These are phyloP conservation scores for Dromius quadrimaculatus DNA, from an alignment of 2,888 invertebrate species.

Conservation along the genomic window DNA sequence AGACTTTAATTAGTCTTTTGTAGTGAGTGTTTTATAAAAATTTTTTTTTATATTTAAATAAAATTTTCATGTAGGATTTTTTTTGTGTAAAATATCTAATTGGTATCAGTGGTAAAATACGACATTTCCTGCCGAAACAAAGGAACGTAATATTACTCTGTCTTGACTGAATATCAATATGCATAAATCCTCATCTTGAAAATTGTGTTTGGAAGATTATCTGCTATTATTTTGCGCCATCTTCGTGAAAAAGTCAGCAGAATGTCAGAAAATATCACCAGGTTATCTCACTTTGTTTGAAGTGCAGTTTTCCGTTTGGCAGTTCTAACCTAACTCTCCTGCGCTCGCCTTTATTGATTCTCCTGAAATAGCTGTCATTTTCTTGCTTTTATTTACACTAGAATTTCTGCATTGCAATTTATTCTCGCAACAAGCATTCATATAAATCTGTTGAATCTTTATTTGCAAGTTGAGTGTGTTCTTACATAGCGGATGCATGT, in stretches of 20 bases:
- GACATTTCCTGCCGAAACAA: no score
- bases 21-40: no score
- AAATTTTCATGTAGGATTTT: no score
- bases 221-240: conserved; percentile 13
- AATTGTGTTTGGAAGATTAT: conserved; percentile 3
- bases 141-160: no score
- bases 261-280: conserved; percentile 41
- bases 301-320: conserved; percentile 24
- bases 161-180: no score
- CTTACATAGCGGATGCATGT: conserved; percentile 11
- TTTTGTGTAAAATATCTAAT: no score
- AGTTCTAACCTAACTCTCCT: not conserved
- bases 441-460: conserved; percentile 29
- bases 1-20: no score
- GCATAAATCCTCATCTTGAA: no score
- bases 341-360: conserved; percentile 24
- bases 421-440: not conserved
- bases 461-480: not conserved
- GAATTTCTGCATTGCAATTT: conserved; percentile 36
- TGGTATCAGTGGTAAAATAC: no score
- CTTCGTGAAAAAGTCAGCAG: conserved; percentile 31
- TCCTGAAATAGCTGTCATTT: conserved; percentile 36
- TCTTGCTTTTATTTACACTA: conserved; percentile 28
- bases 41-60: no score
- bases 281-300: conserved; percentile 10